Percentiles rank a stretch among this genome's conserved stretches.
These are phyloP conservation scores for Gymnoscopelus braueri DNA, from an alignment of 2,797 vertebrate genomes.

Conservation along the genomic window DNA sequence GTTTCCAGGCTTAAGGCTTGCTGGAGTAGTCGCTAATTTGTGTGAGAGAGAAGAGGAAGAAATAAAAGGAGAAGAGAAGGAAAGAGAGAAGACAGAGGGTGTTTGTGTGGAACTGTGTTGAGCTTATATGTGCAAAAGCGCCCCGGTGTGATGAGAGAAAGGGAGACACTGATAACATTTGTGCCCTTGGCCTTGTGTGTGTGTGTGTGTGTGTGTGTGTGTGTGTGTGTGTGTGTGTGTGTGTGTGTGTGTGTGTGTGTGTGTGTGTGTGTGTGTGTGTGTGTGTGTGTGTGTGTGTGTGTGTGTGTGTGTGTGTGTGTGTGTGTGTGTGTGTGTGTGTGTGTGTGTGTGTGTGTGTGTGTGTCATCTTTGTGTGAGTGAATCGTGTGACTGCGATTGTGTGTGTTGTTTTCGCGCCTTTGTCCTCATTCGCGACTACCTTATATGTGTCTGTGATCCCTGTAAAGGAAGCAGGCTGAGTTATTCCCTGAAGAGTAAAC, in stretches of 20 bases:
- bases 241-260: constrained; percentile 2
- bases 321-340: not conserved
- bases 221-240: not conserved
- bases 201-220: constrained; percentile 3
- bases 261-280: not conserved
- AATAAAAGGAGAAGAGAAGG: constrained; percentile 33
- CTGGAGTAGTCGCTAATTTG: constrained; percentile 65
- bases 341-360: constrained; percentile 1
- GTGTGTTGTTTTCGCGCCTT: constrained; percentile 9
- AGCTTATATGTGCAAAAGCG: not conserved
- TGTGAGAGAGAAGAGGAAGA: constrained; percentile 15
- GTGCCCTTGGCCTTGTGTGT: not conserved
- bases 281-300: not conserved
- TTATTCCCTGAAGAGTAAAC: constrained; percentile 41
- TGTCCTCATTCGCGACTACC: not conserved
- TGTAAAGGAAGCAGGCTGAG: constrained; percentile 44
- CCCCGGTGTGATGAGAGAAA: not conserved
- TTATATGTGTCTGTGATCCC: constrained; percentile 43
- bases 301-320: not conserved
- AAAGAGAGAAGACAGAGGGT: constrained; percentile 14
- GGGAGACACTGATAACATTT: not conserved
- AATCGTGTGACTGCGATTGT: constrained; percentile 16
- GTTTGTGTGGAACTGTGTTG: not conserved
- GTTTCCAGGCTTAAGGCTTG: constrained; percentile 68
- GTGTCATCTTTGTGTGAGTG: constrained; percentile 22